Evolutionary conservation across 2,113 vertebrate genomes (phyloP), one percentile per base, ranked within the genome.

Genomic region (Enhydra lutris): DNA sequence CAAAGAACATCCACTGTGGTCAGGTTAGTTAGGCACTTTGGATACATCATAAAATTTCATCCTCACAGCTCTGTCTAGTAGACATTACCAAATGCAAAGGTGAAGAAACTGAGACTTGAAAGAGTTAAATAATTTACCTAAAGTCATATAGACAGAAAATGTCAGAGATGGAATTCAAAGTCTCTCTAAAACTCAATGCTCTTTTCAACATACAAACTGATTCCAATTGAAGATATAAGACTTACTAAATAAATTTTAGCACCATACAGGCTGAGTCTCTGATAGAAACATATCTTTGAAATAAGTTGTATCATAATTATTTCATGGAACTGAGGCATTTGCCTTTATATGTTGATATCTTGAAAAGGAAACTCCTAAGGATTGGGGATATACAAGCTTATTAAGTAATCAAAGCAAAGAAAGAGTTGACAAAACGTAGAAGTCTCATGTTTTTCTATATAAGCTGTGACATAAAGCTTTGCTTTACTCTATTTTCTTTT

Each of bases 161-260:
- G 13, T 86, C 87, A 96, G 20, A 94, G 57, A 55, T 63, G 3
- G 42, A 94, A 81, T 89, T 89, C 39, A 63, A 71, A 95, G 7
- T 61, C 18, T 94, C 14, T 95, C 42, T 86, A 84, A 97, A 96
- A 52, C 8, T 6, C 76, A 23, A 73, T 47, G 47, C 0, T 69
- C 15, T 85, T 92, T 91, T 90, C 50, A 93, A 45, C 47, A 85
- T 65, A 78, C 6, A 36, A 74, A 74, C 26, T 91, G 36, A 89
- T 76, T 79, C 26, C 23, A 31, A 93, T 36, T n/a, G 4, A 73
- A 83, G 17, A 2, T 69, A 34, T 29, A 74, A 7, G 7, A 82
- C 67, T 59, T 91, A 73, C 52, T 89, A 69, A 82, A 83, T 86
- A 85, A 93, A 52, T 80, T 74, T 89, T 71, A 82, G 57, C 94